phyloP scores from a whole-genome alignment of 2,113 vertebrate species.

The Mustelus asterias region DNA sequence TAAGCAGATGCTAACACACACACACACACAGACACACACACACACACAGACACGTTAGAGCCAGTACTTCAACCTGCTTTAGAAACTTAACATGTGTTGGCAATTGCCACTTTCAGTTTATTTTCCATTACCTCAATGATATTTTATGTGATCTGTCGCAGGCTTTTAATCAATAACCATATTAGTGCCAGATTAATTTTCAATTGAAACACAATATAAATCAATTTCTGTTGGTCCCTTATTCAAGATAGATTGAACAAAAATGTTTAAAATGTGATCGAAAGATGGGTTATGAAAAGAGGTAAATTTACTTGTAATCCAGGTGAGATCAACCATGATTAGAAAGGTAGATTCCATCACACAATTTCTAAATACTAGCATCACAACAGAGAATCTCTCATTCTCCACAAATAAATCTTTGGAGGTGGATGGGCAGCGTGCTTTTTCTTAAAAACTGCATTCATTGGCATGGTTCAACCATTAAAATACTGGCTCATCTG shows the following conservation, averaged over 20 bases:
- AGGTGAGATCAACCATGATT: background rate
- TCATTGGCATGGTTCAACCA: background rate
- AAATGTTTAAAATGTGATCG: background rate
- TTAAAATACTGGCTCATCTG: background rate
- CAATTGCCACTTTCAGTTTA: slow-evolving; percentile 23
- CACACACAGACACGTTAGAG: background rate
- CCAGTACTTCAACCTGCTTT: background rate
- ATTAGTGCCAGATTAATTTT: slow-evolving; percentile 30
- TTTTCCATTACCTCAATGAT: background rate
- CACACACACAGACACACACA: background rate
- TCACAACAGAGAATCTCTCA: background rate
- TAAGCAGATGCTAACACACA: background rate
- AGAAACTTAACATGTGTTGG: background rate
- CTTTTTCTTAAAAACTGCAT: background rate
- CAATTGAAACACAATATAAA: slow-evolving; percentile 24
- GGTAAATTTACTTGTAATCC: background rate
- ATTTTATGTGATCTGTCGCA: background rate
- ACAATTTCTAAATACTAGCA: background rate
- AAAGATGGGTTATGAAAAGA: background rate
- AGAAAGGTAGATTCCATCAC: background rate
- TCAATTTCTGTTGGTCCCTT: background rate
- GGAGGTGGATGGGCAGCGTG: background rate
- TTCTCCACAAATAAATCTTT: background rate
- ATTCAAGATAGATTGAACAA: slow-evolving; percentile 17
- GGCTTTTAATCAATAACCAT: background rate